A percentile compares a stretch with the other conserved stretches of the same genome.
These are phyloP conservation scores for Camarhynchus parvulus DNA, from an alignment of 2,113 vertebrate genomes.

Conservation along the genomic window DNA sequence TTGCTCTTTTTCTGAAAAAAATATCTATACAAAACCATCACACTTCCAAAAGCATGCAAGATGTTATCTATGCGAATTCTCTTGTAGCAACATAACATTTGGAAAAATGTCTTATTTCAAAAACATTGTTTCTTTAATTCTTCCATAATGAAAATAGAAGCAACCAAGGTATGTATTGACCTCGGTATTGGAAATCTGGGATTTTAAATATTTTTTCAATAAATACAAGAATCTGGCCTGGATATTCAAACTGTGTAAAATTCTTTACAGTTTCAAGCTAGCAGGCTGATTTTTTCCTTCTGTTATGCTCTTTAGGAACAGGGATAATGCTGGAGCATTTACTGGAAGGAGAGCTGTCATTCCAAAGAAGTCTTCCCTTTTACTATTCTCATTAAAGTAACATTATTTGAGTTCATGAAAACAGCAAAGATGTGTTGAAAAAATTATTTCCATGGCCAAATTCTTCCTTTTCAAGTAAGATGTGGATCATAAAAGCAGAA, in stretches of 20 bases:
- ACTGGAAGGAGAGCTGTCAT: not conserved
- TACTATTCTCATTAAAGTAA: not conserved
- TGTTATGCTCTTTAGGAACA: not conserved
- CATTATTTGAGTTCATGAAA: not conserved
- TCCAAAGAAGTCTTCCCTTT: not conserved
- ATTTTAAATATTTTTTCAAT: not conserved
- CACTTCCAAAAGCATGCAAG: not conserved
- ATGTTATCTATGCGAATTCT: not conserved
- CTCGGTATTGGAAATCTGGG: not conserved
- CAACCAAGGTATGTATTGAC: not conserved
- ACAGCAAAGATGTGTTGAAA: not conserved
- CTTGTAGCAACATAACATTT: not conserved
- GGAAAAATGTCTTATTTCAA: not conserved
- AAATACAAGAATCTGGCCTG: not conserved
- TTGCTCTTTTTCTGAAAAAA: not conserved
- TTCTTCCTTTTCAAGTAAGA: not conserved
- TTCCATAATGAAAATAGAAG: not conserved
- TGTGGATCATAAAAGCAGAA: not conserved
- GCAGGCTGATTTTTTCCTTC: not conserved
- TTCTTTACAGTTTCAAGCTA: not conserved
- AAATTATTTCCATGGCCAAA: not conserved
- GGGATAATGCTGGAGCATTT: not conserved
- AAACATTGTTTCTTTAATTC: not conserved
- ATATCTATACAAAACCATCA: fast-evolving
- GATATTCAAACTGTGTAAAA: not conserved